Percentiles rank a stretch among this genome's conserved stretches.
Evolutionary conservation across 2,797 vertebrate genomes (phyloP).

Genomic region (Hyperoplus immaculatus): DNA sequence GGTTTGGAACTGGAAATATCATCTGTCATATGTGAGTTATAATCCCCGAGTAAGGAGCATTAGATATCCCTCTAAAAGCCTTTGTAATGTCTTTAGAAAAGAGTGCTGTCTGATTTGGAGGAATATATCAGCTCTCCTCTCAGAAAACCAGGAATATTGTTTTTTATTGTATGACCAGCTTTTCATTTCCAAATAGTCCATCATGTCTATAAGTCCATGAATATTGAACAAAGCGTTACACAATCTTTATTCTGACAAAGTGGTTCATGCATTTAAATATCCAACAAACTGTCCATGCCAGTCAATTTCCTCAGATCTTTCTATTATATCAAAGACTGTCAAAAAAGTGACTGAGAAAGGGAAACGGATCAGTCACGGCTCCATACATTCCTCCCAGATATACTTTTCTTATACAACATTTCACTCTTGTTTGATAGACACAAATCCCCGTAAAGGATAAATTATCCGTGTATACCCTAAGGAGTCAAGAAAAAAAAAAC

Average conservation of each 20-base stretch:
- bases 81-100: constrained; percentile 26
- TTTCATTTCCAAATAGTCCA: constrained; percentile 64
- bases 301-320: constrained; percentile 69
- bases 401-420: constrained; percentile 83
- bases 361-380: constrained; percentile 77
- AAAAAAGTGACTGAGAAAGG: constrained; percentile 66
- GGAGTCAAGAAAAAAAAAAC: constrained; percentile 64
- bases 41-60: constrained; percentile 20
- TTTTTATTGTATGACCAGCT: constrained; percentile 15
- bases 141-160: constrained; percentile 12
- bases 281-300: constrained; percentile 68
- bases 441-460: constrained; percentile 80
- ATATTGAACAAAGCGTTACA: constrained; percentile 60
- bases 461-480: constrained; percentile 72
- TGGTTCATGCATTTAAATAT: constrained; percentile 65
- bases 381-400: constrained; percentile 74
- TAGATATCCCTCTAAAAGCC: constrained; percentile 11
- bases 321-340: constrained; percentile 73
- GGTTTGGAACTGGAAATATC: background rate
- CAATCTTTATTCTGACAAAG: constrained; percentile 63
- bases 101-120: background rate
- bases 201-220: constrained; percentile 55
- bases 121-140: constrained; percentile 27
- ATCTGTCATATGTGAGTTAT: background rate
- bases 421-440: constrained; percentile 80